Base-by-base conservation (phyloP, 2,888 invertebrate genomes). In the Sepiola atlantica region DNA sequence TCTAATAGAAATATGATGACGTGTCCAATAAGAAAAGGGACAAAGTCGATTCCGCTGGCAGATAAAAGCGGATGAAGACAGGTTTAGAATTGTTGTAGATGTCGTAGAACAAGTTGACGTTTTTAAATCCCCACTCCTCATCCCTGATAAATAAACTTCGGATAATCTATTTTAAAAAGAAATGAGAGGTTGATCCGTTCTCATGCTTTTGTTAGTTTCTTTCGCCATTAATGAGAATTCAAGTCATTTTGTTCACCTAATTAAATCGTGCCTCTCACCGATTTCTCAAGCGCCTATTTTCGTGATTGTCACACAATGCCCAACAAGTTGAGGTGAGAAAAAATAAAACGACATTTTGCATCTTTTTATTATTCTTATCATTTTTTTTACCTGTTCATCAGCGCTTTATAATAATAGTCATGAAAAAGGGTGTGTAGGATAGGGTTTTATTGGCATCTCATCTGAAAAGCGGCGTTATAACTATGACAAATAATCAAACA, bases 271-370 rank as follows among this genome's bases (percentile, higher is more conserved):
- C 77, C 77, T 77, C 16, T 77, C n/a, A 77, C 77, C 77, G 77
- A 77, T 77, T 77, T 77, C 77, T 77, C 77, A 77, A 77, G 77
- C 77, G 77, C n/a, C 77, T 77, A 77, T 77, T 77, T 77, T 77
- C n/a, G 77, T 77, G 77, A 77, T 14, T 32, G 32, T 16, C 77
- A 32, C 77, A 77, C 77, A 77, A 77, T 77, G 77, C 1, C 16
- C n/a, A 32, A 77, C n/a, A 21, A 77, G 77, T 77, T 77, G 77
- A n/a, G n/a, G 77, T 77, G 77, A 77, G 77, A 77, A 77, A 77
- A 77, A 77, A 61, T 6, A 61, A 4, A 61, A 61, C 28, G 28
- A 28, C 16, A 77, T 77, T 32, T n/a, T 77, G 77, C n/a, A 77
- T 77, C 77, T 77, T n/a, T n/a, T 45, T 45, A 45, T 45, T 45